These are phyloP conservation scores for Dolichomitus sp. DNA, from an alignment of 2,888 invertebrate genomes.

Conservation along the genomic window DNA sequence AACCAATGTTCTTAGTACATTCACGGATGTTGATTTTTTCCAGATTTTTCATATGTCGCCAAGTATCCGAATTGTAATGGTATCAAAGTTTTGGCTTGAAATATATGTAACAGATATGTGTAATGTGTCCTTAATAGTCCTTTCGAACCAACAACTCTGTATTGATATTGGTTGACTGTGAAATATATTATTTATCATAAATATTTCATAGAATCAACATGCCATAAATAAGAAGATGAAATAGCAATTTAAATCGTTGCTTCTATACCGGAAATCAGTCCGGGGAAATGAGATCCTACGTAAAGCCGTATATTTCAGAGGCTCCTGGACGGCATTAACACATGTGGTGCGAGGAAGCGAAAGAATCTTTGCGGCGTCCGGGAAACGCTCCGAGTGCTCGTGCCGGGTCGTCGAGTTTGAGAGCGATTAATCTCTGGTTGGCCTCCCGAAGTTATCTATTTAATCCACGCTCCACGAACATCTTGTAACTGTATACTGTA, in stretches of 20 bases:
- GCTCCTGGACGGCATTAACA: constrained; percentile 25
- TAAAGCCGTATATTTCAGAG: constrained; percentile 11
- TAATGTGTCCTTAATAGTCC: no score
- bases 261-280: constrained; percentile 21
- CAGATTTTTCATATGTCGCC: no score
- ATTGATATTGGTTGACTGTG: no score
- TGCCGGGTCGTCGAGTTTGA: constrained; percentile 33
- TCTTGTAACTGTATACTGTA: constrained; percentile 27
- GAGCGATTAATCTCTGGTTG: constrained; percentile 47
- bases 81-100: no score
- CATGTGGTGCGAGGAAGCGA: constrained; percentile 1
- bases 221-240: not conserved
- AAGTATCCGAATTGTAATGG: no score
- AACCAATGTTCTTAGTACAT: no score
- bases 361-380: constrained; percentile 34
- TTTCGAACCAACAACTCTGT: no score
- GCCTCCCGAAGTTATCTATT: constrained; percentile 49
- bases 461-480: constrained; percentile 38
- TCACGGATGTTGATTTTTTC: no score
- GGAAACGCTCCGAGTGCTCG: constrained; percentile 24
- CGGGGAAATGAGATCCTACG: constrained; percentile 13
- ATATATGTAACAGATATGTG: no score
- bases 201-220: not conserved
- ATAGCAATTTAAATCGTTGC: not conserved
- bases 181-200: not conserved